These are phyloP conservation scores for Abscondita cerata DNA, from an alignment of 2,888 invertebrate species.

Conservation along the genomic window DNA sequence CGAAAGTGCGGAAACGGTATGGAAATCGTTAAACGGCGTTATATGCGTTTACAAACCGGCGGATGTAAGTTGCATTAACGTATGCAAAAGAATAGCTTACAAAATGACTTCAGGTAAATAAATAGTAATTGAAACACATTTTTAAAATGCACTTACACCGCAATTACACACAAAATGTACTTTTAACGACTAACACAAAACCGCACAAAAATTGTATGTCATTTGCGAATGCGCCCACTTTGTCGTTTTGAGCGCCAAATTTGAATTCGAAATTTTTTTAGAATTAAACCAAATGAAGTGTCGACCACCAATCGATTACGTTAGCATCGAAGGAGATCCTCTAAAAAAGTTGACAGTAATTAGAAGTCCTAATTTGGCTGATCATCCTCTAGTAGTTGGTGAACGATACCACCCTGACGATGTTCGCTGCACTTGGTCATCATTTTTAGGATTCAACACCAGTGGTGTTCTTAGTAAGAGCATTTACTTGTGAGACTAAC, in stretches of 20 bases:
- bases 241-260: not conserved
- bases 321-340: slow-evolving; percentile 71
- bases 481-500: slow-evolving; percentile 27
- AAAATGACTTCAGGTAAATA: slow-evolving; percentile 74
- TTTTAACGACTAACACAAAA: not conserved
- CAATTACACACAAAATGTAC: not conserved
- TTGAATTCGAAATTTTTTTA: slow-evolving; percentile 49
- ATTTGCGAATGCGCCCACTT: not conserved
- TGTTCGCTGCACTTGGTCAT: slow-evolving; percentile 67
- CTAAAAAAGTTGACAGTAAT: slow-evolving; percentile 64
- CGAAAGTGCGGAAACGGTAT: slow-evolving; percentile 66
- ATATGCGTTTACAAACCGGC: slow-evolving; percentile 82
- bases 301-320: slow-evolving; percentile 65
- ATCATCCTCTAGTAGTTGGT: slow-evolving; percentile 77
- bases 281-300: slow-evolving; percentile 75
- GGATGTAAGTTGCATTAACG: slow-evolving; percentile 62
- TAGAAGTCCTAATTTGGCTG: slow-evolving; percentile 73
- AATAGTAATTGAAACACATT: not conserved
- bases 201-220: slow-evolving; percentile 5
- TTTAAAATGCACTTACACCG: slow-evolving; percentile 20
- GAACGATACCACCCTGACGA: slow-evolving; percentile 76
- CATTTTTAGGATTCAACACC: slow-evolving; percentile 67
- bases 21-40: slow-evolving; percentile 74
- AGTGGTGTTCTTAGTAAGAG: slow-evolving; percentile 77
- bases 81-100: slow-evolving; percentile 65